Percentiles rank a stretch among this genome's conserved stretches.
phyloP scores from a whole-genome alignment of 2,797 vertebrate species.

The Mus spretus region DNA sequence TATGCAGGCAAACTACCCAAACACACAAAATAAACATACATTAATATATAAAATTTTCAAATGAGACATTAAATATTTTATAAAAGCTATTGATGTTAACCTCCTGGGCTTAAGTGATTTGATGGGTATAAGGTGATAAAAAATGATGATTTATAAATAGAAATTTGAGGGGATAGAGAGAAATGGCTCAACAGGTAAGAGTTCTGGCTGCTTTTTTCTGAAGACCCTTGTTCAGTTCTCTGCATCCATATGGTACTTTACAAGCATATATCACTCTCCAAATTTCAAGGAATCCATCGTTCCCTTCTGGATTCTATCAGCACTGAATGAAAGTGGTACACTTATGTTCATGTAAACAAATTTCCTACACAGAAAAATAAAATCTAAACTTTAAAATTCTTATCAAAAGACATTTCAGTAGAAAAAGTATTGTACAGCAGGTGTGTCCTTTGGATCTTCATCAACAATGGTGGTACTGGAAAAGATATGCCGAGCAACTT shows the following conservation, averaged over 20 bases:
- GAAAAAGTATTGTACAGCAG: background rate
- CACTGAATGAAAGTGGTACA: background rate
- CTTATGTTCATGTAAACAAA: background rate
- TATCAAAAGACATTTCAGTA: background rate
- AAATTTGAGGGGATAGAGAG: background rate
- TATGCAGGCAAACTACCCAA: background rate
- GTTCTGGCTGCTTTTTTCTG: background rate
- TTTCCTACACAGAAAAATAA: background rate
- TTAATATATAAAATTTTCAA: background rate
- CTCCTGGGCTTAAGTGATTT: background rate
- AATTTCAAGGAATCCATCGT: background rate
- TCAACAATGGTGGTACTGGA: background rate
- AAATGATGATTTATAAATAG: background rate
- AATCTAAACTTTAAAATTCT: background rate
- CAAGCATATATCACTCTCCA: background rate
- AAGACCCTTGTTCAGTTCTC: background rate
- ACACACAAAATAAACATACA: background rate
- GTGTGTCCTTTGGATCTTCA: background rate
- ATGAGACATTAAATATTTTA: slow-evolving; percentile 6
- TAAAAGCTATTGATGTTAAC: background rate
- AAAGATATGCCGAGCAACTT: background rate
- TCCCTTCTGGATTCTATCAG: background rate
- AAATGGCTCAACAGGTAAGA: background rate
- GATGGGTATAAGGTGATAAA: background rate
- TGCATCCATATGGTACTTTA: background rate